phyloP scores from a whole-genome alignment of 2,797 vertebrate species.

The Cheracebus regulus region DNA sequence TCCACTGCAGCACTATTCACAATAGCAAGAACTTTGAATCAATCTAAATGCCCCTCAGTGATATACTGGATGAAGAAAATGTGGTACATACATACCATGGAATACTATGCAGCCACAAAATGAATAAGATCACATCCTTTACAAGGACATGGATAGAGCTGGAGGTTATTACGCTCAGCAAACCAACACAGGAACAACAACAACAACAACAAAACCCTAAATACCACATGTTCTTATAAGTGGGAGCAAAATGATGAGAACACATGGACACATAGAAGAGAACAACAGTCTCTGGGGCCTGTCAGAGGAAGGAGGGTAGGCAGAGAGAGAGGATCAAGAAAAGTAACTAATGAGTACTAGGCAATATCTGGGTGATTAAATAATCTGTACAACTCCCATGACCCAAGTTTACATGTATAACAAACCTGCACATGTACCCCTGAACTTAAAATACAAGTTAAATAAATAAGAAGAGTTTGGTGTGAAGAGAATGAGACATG shows the following conservation, averaged over 20 bases:
- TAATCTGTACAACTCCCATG: neutral
- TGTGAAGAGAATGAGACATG: neutral
- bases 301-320: neutral
- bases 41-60: too few species aligned
- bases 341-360: neutral
- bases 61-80: neutral
- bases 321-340: neutral
- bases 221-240: neutral
- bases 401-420: neutral
- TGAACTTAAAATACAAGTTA: neutral
- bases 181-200: neutral
- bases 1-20: too few species aligned
- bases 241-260: neutral
- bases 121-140: neutral
- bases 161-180: neutral
- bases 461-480: neutral
- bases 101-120: neutral
- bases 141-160: neutral
- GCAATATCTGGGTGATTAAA: neutral
- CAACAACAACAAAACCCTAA: too few species aligned
- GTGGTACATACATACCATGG: neutral
- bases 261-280: neutral
- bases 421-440: neutral
- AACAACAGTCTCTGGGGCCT: neutral
- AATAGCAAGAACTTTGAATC: too few species aligned